Base-by-base conservation (phyloP, 2,797 vertebrate genomes). In the Diplodus puntazzo region DNA sequence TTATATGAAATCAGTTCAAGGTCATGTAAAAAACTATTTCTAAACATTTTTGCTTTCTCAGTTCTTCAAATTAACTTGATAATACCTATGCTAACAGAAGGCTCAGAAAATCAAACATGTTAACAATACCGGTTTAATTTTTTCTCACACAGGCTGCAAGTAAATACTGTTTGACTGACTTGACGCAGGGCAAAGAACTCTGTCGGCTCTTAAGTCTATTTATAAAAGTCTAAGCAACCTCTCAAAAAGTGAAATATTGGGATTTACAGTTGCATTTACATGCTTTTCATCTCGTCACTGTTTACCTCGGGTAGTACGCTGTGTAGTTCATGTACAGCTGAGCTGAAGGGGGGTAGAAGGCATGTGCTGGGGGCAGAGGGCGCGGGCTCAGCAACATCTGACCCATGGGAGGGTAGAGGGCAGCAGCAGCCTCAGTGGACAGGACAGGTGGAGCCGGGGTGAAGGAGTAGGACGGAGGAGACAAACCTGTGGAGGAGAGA, bases 261-360 rank as follows among this genome's bases (percentile, higher is more conserved):
- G 2, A 71, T 48, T 58, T 11, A 9, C 12, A 6, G 30, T 34
- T 34, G 30, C 30, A 34, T 34, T 34, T 34, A 34, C 30, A 7
- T 34, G 12, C 52, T 39, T 57, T 58, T 43, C 3, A 43, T 43
- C 18, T 53, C 23, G 18, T 13, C 14, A 9, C 8, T 17, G 16
- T 45, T 77, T 95, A 99, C 98, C 98, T 99, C 86, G 98, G 98
- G 75, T 99, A 99, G 85, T 99, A 99, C 55, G 98, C 95, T 45
- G 97, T 95, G 92, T 99, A 99, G 91, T 99, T 99, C 97, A 99
- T 97, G 83, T 97, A 99, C 39, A 99, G 93, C 82, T 98, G 97
- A 84, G 96, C 88, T 62, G 96, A 95, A 11, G 96, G 93, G 0
- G 97, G 97, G 90, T 98, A 99, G 89, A 97, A 99, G 75, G 97